Conservation (phyloP, 2,797 vertebrate genomes). For the Enteromius argenteus region DNA sequence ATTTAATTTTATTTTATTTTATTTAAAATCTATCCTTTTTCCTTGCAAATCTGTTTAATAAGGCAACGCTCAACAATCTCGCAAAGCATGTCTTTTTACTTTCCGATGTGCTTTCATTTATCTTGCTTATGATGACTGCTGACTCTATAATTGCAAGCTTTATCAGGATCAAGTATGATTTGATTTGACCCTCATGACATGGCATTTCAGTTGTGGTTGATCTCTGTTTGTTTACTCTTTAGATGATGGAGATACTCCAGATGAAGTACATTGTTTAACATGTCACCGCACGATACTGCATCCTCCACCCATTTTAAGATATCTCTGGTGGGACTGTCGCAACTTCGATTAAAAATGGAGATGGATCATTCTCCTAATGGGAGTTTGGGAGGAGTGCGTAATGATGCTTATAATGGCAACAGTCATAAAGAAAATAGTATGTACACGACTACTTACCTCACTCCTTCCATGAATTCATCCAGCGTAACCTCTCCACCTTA, state of each 20-base stretch:
- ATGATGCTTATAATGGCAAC: constrained; percentile 31
- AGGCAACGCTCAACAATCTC: neutral
- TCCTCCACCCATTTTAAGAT: constrained; percentile 11
- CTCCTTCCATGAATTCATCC: neutral
- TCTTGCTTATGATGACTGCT: neutral
- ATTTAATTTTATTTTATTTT: neutral
- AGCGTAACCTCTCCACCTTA: constrained; percentile 1
- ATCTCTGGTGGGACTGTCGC: neutral
- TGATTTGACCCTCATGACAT: constrained; percentile 29
- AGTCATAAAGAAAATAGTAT: constrained; percentile 26
- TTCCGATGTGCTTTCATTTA: neutral
- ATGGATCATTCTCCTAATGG: constrained; percentile 5
- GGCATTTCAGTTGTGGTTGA: constrained; percentile 11
- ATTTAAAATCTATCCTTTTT: neutral
- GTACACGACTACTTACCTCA: constrained; percentile 1
- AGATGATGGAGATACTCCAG: neutral
- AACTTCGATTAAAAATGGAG: constrained; percentile 2
- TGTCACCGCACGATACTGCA: constrained; percentile 17
- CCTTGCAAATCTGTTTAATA: neutral
- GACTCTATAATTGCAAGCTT: constrained; percentile 1
- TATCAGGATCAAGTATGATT: constrained; percentile 30
- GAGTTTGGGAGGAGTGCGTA: constrained; percentile 21
- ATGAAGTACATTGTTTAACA: constrained; percentile 28
- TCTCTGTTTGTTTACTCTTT: constrained; percentile 21
- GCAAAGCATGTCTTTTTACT: neutral